Conservation (phyloP, 2,888 invertebrate species). For the Drosophila atroscutellata region DNA sequence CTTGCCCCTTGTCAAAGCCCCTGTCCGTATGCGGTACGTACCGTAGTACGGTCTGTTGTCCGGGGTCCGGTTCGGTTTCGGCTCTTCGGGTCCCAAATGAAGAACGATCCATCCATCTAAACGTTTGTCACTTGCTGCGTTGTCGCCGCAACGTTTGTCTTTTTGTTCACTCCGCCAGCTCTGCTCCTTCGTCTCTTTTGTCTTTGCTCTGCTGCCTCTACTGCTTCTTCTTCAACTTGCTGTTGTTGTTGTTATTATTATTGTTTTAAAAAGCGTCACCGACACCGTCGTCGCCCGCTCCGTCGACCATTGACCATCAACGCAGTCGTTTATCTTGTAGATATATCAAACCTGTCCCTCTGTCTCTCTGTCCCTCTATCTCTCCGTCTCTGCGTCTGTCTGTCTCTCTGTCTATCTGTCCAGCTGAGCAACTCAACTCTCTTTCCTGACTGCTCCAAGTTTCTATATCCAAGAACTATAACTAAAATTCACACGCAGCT, state of each 20-base stretch:
- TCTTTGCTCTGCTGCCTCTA: slow-evolving; percentile 25
- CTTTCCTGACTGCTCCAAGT: slow-evolving; percentile 18
- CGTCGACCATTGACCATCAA: slow-evolving; percentile 50
- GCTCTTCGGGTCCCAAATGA: slow-evolving; percentile 51
- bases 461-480: slow-evolving; percentile 56
- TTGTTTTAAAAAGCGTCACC: slow-evolving; percentile 45
- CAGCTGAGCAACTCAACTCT: slow-evolving; percentile 48
- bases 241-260: slow-evolving; percentile 28
- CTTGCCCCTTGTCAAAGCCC: slow-evolving; percentile 7
- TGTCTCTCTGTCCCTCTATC: neutral
- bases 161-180: slow-evolving; percentile 65
- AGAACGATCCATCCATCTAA: slow-evolving; percentile 78
- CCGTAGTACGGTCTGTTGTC: neutral
- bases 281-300: slow-evolving; percentile 37
- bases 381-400: neutral
- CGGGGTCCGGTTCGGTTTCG: slow-evolving; percentile 24
- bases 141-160: slow-evolving; percentile 78
- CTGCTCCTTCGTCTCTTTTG: slow-evolving; percentile 70
- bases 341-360: slow-evolving; percentile 54
- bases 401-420: slow-evolving; percentile 12
- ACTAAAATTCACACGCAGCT: slow-evolving; percentile 44
- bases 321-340: slow-evolving; percentile 66
- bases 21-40: slow-evolving; percentile 6
- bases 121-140: slow-evolving; percentile 77
- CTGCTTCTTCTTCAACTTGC: slow-evolving; percentile 10